Base-by-base conservation (phyloP, 2,888 invertebrate species). In the Athripsodes cinereus region DNA sequence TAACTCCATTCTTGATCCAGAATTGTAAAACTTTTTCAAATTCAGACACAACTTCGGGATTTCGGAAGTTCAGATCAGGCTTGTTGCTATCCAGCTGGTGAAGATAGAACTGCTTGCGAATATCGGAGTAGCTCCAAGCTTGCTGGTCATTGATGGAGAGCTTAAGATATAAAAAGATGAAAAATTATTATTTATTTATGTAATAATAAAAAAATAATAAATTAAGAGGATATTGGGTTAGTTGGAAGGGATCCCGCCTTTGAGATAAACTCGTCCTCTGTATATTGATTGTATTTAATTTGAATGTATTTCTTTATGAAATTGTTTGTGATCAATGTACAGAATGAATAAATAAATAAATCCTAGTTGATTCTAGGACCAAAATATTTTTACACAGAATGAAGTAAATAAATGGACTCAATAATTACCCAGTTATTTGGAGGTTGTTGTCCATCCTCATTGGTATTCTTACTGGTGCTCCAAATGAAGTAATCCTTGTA, bases 1-100 rank as follows among this genome's bases (percentile, higher is more conserved):
- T 84, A 0, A 92, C 86, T 0, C 95, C 96, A 2, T 85, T 76
- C 2, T 81, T 74, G 62, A 94, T 68, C 84, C 94, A 91, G 64
- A 81, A 82, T 40, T 74, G 72, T 1, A 96, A 70, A 1, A 88
- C 86, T 0, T 77, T 74, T 66, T 85, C 76, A 64, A 92, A 85
- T 68, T 84, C 83, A 1, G 78, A 68, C 2, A 85, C 78, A 0
- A 92, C 89, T 0, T 71, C 69, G 0, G 79, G 73, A 68, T 91
- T 88, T 59, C 84, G 78, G 78, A 88, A 90, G 75, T 94, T 92
- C 2, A 96, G 80, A 69, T 94, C 92, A 0, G 94, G 89, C 67
- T 85, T 83, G 16, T 80, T 75, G 1, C 70, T 71, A 0, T 79
- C 79, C 66, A 87, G 88, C 66, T 90, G 90, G 60, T 92, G 90